A percentile compares a stretch with the other conserved stretches of the same genome.
Conservation (phyloP, 2,113 vertebrate species). For the Oryzias celebensis region DNA sequence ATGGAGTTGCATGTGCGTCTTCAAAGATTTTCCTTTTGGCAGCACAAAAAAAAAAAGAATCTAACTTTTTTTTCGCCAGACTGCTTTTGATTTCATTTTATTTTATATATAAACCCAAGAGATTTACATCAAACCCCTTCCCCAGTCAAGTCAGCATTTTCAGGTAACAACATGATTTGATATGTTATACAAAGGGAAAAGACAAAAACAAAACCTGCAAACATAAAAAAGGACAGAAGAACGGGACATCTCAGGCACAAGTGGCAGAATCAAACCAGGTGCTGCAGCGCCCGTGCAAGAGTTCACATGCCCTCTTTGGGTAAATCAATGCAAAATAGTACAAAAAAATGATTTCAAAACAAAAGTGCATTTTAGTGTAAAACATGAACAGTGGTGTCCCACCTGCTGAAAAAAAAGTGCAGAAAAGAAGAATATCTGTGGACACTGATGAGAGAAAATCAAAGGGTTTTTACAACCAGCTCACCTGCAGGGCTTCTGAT, state of each 20-base stretch:
- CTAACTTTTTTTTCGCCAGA: too few species aligned
- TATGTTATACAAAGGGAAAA: not conserved
- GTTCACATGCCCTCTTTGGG: conserved; percentile 45
- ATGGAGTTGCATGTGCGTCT: too few species aligned
- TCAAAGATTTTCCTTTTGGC: too few species aligned
- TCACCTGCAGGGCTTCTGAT: too few species aligned
- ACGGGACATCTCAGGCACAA: conserved; percentile 66
- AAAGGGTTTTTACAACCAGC: too few species aligned
- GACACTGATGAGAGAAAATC: too few species aligned
- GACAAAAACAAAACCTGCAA: conserved; percentile 21
- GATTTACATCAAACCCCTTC: too few species aligned
- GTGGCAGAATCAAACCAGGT: conserved; percentile 71
- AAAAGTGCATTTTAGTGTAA: conserved; percentile 38
- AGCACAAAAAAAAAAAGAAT: too few species aligned
- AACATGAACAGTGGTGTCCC: not conserved
- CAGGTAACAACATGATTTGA: too few species aligned
- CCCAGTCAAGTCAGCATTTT: too few species aligned
- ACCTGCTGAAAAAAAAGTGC: conserved; percentile 41
- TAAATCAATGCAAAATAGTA: conserved; percentile 31
- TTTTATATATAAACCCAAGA: too few species aligned
- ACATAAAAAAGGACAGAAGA: conserved; percentile 8
- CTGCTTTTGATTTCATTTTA: too few species aligned
- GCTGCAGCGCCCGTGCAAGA: conserved; percentile 25
- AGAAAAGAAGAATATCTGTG: conserved; percentile 9
- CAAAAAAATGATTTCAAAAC: conserved; percentile 43